Evolutionary conservation across 2,888 invertebrate genomes (phyloP), one percentile per base, ranked within the genome.

Genomic region (Pachliopta kotzebuea): DNA sequence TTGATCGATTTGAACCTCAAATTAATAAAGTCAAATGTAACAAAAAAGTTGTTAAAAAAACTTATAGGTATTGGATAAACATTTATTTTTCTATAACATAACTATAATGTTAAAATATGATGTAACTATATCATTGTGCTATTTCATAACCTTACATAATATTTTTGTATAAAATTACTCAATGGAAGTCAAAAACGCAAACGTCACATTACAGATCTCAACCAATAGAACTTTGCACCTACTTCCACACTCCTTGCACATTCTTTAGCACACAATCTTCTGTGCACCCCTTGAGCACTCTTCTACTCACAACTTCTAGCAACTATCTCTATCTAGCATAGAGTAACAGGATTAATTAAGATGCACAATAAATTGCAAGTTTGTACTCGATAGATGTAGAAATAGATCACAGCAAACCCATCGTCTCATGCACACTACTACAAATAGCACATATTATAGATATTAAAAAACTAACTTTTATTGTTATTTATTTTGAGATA

Each of bases 291-390:
- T 88, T 84, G 80, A 78, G 85, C 84, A 86, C 82, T 82, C 75
- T 84, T 83, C 77, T 75, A 72, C 79, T 78, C 76, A 80, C 79
- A 73, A 75, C 82, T 83, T 78, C 78, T 88, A 88, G 86, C 78
- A 77, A 73, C 81, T 87, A 67, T 85, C 84, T 89, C 88, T 88
- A 84, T 84, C 83, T 90, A 88, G 84, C 68, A 87, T 88, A 89
- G 86, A 87, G 84, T 75, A 63, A 84, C 83, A 84, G 83, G 66
- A 60, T 69, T 74, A 82, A 76, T 79, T 71, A 80, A 80, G 79
- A 78, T 88, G 90, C 89, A 89, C 88, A 84, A 79, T 80, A 78
- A 80, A 78, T 76, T 81, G 73, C 84, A 84, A 86, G 79, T 86
- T 83, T 80, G 73, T 81, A 80, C 82, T 84, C 83, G 73, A 84